Evolutionary conservation across 2,797 vertebrate genomes (phyloP).

Genomic region (Oryzias dopingdopingensis): DNA sequence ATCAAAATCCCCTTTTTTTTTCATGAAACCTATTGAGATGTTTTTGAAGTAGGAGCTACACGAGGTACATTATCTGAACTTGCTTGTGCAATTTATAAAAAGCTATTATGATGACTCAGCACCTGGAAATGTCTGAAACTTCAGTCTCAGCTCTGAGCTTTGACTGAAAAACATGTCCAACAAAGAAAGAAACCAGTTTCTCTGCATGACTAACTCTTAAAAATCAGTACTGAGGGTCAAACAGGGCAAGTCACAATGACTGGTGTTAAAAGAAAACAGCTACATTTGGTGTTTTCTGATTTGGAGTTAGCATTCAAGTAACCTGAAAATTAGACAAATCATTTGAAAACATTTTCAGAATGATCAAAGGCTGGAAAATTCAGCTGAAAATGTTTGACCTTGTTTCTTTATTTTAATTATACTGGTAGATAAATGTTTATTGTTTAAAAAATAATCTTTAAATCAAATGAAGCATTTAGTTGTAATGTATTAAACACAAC

Average conservation of each 20-base stretch:
- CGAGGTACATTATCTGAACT: too few species aligned
- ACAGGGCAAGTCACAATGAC: neutral
- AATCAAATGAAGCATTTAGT: too few species aligned
- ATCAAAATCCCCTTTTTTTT: too few species aligned
- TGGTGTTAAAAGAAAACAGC: neutral
- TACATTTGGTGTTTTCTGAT: neutral
- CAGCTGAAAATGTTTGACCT: neutral
- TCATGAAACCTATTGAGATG: too few species aligned
- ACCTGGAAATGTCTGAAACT: neutral
- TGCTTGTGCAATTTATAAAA: neutral
- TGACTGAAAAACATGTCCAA: slow-evolving; percentile 1
- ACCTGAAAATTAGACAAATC: neutral
- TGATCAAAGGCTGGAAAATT: neutral
- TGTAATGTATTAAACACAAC: too few species aligned
- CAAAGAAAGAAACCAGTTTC: neutral
- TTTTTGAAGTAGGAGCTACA: too few species aligned
- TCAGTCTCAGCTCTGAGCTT: neutral
- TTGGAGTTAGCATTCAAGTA: neutral
- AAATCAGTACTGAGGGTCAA: neutral
- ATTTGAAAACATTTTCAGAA: neutral
- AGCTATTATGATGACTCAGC: slow-evolving; percentile 2
- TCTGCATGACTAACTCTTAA: slow-evolving; percentile 1
- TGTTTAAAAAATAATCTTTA: too few species aligned
- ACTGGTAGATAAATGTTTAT: too few species aligned
- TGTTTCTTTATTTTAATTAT: neutral